These are phyloP conservation scores for Sus scrofa DNA, from an alignment of 2,113 vertebrate genomes.

Conservation along the genomic window DNA sequence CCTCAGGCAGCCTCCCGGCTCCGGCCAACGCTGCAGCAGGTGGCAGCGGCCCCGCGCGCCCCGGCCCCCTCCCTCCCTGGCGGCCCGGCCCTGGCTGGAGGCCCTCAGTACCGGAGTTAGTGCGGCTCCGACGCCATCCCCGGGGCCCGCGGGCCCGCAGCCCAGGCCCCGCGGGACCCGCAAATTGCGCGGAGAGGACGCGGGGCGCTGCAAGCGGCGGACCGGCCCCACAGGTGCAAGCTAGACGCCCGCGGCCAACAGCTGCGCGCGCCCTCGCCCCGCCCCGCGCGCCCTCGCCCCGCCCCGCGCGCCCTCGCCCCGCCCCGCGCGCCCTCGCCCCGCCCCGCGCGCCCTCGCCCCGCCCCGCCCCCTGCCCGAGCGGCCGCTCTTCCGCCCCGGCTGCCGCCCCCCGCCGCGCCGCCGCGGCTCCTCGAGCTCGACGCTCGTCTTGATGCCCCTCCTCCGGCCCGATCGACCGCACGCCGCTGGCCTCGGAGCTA, in stretches of 20 bases:
- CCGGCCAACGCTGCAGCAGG: conserved; percentile 65
- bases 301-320: background rate
- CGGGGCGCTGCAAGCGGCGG: accelerated
- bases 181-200: background rate
- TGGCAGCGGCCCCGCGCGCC: conserved; percentile 39
- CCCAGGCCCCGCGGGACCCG: conserved; percentile 39
- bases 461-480: background rate
- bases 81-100: background rate
- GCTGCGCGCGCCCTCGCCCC: background rate
- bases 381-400: conserved; percentile 1
- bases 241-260: background rate
- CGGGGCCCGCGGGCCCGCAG: background rate
- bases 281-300: background rate
- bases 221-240: conserved; percentile 28
- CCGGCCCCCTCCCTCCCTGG: background rate
- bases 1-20: background rate
- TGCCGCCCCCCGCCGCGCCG: background rate
- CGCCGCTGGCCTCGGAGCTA: accelerated
- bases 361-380: background rate
- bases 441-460: background rate
- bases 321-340: conserved; percentile 5
- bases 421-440: background rate
- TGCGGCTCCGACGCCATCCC: conserved; percentile 68
- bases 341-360: background rate
- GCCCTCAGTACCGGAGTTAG: conserved; percentile 71